Evolutionary conservation across 1,140 invertebrate genomes (phyloP).

Genomic region (Bombus turneri): DNA sequence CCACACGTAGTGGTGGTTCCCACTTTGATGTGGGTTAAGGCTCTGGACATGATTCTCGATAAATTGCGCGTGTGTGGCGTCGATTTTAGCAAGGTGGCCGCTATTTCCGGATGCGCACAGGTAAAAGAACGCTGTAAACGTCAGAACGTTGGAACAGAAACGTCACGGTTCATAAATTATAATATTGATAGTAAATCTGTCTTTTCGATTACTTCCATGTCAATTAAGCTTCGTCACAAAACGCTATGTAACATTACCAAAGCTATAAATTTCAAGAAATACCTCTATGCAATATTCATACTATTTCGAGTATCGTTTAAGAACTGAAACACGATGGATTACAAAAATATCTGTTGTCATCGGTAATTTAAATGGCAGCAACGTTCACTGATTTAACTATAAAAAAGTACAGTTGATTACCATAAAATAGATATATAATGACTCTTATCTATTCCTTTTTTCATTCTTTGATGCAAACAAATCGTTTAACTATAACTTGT

Average conservation of each 20-base stretch:
- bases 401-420: not conserved
- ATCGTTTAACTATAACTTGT: not conserved
- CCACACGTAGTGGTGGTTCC: constrained; percentile 88
- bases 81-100: constrained; percentile 91
- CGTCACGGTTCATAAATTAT: not conserved
- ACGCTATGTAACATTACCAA: not conserved
- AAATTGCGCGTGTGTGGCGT: constrained; percentile 90
- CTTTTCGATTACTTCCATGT: not conserved
- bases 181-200: not conserved
- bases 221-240: not conserved
- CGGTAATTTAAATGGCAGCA: not conserved
- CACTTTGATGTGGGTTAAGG: constrained; percentile 97
- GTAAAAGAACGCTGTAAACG: constrained; percentile 80
- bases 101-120: constrained; percentile 95
- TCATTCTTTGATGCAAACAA: not conserved
- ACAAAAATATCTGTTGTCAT: not conserved
- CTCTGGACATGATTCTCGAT: constrained; percentile 95
- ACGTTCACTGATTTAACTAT: not conserved
- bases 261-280: not conserved
- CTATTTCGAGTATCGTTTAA: not conserved
- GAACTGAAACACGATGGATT: too few relatives aligned
- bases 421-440: not conserved
- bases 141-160: not conserved
- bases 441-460: not conserved
- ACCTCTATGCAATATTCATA: not conserved